Evolutionary conservation across 2,888 invertebrate genomes (phyloP), one percentile per base, ranked within the genome.

Genomic region (Thymelicus sylvestris): DNA sequence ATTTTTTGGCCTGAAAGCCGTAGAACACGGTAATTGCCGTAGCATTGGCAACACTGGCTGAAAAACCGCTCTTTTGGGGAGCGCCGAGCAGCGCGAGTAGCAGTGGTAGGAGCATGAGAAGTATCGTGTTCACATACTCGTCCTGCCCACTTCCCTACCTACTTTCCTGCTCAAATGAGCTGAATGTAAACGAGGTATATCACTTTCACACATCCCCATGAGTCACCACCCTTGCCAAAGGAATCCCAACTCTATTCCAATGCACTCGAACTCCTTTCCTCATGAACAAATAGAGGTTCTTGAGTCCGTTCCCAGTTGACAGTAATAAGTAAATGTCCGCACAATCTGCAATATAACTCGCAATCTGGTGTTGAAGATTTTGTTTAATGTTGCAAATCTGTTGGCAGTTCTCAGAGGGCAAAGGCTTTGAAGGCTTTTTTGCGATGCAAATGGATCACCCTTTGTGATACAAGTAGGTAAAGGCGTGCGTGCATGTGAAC

Each of bases 381-480:
- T 70, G 73, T 74, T 74, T 73, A 70, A 74, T 71, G 73, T 74
- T 67, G 72, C 72, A 68, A 71, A 75, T 74, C 74, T 74, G 74
- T 74, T 66, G 50, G 61, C 64, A 44, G 66, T 72, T 72, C 72
- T 64, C 41, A 52, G 31, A 65, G 65, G 52, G 48, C 64, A 71
- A 66, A 72, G 61, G 69, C 72, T 72, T 72, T 72, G 67, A 59
- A 71, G 64, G 60, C 52, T 60, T 66, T 68, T 70, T 70, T 70
- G 70, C 65, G 70, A 66, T 70, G 70, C 65, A 70, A 70, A 70
- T 70, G 61, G 61, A 70, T 60, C 64, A 38, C 59, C 15, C 69
- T 70, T 70, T 66, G 70, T 66, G 60, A 48, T 39, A 50, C 15
- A 7, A 57, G n/a, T 31, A 31, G 31, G 31, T 70, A 48, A 70